These are phyloP conservation scores for Aramus guarauna DNA, from an alignment of 2,113 vertebrate species.

Conservation along the genomic window DNA sequence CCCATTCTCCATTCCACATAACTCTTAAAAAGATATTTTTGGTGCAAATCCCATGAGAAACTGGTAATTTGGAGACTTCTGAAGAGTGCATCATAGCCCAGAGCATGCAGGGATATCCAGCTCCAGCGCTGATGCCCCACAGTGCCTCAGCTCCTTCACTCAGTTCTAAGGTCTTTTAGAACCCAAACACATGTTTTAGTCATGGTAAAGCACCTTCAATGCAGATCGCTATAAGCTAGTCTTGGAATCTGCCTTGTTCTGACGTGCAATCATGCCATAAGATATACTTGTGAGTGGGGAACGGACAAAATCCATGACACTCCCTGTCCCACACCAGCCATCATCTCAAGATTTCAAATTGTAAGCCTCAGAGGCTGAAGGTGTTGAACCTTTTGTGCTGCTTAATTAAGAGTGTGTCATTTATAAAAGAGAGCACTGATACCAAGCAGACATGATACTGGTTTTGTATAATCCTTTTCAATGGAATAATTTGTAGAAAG, in stretches of 20 bases:
- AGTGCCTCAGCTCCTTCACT: background rate
- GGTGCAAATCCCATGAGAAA: background rate
- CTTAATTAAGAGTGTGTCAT: background rate
- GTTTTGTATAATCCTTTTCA: background rate
- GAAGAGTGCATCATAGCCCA: background rate
- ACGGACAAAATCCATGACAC: background rate
- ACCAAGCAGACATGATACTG: background rate
- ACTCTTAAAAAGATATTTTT: background rate
- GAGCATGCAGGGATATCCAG: accelerated
- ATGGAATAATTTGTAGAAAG: background rate
- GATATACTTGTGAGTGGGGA: background rate
- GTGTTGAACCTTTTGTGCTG: background rate
- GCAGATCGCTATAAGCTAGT: background rate
- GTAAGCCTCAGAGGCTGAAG: background rate
- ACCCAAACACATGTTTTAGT: background rate
- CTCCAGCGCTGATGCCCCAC: background rate
- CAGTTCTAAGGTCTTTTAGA: background rate
- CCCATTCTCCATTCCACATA: background rate
- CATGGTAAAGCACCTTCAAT: background rate
- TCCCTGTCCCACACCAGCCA: background rate
- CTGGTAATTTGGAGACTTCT: background rate
- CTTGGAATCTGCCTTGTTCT: background rate
- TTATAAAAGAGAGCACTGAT: background rate
- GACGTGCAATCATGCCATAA: accelerated
- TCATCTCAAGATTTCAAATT: background rate